Evolutionary conservation across 2,797 vertebrate genomes (phyloP).

Genomic region (Lacerta agilis): DNA sequence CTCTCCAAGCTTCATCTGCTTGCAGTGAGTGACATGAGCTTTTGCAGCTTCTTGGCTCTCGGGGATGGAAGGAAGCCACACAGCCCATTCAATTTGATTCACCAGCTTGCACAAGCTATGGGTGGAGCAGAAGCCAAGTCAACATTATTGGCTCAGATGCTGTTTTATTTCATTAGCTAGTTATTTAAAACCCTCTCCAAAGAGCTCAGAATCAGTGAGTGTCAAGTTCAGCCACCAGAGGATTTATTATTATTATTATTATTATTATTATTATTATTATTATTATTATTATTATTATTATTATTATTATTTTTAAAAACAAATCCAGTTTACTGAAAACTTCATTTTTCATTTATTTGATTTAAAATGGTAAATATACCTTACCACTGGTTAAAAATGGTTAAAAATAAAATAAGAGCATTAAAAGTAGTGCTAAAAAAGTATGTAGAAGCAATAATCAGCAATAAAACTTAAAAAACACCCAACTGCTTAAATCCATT

Average conservation of each 20-base stretch:
- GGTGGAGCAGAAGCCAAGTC: slow-evolving; percentile 33
- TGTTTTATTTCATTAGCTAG: neutral
- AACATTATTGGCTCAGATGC: neutral
- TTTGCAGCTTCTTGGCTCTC: neutral
- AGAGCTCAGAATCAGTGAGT: neutral
- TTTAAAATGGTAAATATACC: neutral
- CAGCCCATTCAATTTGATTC: neutral
- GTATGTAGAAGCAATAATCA: neutral
- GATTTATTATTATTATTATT: no score
- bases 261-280: no score
- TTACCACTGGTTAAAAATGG: neutral
- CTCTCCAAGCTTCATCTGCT: neutral
- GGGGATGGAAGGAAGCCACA: neutral
- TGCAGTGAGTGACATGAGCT: neutral
- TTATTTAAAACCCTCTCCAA: neutral
- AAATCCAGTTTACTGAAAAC: neutral
- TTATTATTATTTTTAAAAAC: neutral
- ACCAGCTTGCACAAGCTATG: slow-evolving; percentile 29
- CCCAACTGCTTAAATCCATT: neutral
- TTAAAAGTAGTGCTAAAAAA: neutral
- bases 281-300: no score
- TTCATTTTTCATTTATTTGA: neutral
- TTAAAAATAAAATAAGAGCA: neutral
- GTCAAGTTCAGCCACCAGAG: neutral
- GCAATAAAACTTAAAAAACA: neutral